Evolutionary conservation across 1,140 invertebrate species (phyloP).

Genomic region (Drosophila sp.): DNA sequence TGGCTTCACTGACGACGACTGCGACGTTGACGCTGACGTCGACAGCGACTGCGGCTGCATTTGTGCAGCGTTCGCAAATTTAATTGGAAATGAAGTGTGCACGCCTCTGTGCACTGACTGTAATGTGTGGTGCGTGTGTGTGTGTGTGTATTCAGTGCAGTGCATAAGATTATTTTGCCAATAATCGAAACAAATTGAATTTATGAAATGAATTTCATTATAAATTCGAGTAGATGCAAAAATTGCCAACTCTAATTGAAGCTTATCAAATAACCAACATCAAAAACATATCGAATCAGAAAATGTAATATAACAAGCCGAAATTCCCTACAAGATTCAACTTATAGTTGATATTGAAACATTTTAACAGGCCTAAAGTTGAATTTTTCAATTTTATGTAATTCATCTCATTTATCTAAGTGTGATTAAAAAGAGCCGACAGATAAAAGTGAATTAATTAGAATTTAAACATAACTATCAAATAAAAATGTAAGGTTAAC

Average conservation of each 20-base stretch:
- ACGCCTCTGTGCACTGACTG: slow-evolving; percentile 31
- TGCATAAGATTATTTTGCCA: slow-evolving; percentile 80
- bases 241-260: slow-evolving; percentile 74
- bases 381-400: too few relatives aligned
- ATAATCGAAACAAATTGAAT: slow-evolving; percentile 83
- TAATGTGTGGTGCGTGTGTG: slow-evolving; percentile 20
- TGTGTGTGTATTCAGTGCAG: slow-evolving; percentile 35
- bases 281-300: slow-evolving; percentile 37
- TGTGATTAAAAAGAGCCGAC: too few relatives aligned
- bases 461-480: too few relatives aligned
- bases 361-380: too few relatives aligned
- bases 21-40: slow-evolving; percentile 16
- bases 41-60: slow-evolving; percentile 44
- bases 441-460: too few relatives aligned
- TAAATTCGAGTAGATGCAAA: slow-evolving; percentile 52
- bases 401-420: too few relatives aligned
- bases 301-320: neutral
- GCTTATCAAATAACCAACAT: slow-evolving; percentile 63
- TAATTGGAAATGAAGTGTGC: slow-evolving; percentile 78
- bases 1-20: slow-evolving; percentile 43
- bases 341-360: too few relatives aligned
- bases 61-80: slow-evolving; percentile 74
- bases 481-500: too few relatives aligned
- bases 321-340: too few relatives aligned
- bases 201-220: slow-evolving; percentile 82